phyloP scores from a whole-genome alignment of 2,888 invertebrate genomes.

The Cataglyphis livida region DNA sequence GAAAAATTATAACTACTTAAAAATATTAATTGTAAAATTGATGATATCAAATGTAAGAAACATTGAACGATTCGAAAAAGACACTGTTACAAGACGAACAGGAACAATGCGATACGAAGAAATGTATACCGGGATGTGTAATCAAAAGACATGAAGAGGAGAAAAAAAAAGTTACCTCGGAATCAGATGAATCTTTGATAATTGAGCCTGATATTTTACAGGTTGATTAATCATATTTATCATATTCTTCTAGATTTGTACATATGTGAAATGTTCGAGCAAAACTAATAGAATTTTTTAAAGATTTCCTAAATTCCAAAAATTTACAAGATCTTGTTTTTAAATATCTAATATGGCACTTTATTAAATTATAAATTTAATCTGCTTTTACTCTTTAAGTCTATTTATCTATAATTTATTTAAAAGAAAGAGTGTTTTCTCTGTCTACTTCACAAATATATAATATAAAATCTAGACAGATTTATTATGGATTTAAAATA shows the following conservation, averaged over 20 bases:
- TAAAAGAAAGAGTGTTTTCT: background rate
- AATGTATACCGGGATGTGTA: slow-evolving; percentile 30
- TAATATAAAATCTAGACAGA: background rate
- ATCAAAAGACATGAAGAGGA: slow-evolving; percentile 10
- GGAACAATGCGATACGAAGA: background rate
- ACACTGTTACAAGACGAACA: background rate
- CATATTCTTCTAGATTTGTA: background rate
- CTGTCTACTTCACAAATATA: background rate
- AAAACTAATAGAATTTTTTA: background rate
- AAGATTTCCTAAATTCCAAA: background rate
- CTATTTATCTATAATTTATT: background rate
- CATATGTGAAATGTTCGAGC: background rate
- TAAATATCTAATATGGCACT: background rate
- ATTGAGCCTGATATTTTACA: slow-evolving; percentile 28
- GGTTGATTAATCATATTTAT: background rate
- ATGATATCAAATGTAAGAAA: slow-evolving; percentile 20
- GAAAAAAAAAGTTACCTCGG: background rate
- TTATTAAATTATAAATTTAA: background rate
- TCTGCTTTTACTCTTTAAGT: background rate
- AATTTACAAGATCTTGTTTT: background rate
- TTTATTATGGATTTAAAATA: background rate
- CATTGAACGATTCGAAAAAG: background rate
- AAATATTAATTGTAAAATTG: slow-evolving; percentile 21
- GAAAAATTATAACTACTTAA: background rate
- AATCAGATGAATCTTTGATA: background rate